Base-by-base conservation (phyloP, 2,113 vertebrate genomes). In the Tylochromis polylepis region DNA sequence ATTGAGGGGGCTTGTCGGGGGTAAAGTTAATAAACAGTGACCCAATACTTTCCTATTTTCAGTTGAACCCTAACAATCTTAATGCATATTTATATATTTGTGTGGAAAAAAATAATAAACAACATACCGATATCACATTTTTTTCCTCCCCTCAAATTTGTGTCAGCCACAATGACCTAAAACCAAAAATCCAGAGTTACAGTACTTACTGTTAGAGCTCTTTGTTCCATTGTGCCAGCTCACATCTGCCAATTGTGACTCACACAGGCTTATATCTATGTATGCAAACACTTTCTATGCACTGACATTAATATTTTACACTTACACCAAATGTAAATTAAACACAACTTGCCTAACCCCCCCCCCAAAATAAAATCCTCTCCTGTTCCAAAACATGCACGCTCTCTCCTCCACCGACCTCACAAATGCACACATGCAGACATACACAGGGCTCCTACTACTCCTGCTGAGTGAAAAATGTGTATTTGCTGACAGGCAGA, bases 391-490 rank as follows among this genome's bases (percentile, higher is more conserved):
- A 90, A 91, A 83, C 57, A 82, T 27, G 29, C 51, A 82, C 67
- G 36, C 18, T 31, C 82, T 86, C 57, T 29, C 41, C 38, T 89
- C 77, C 58, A 62, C 43, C 49, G 46, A 57, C 59, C 72, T 34
- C 72, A 8, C 70, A 77, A 77, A 77, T 51, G 7, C 78, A 56
- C 62, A 75, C 78, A 82, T 75, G 49, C 58, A 96, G 96, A 95
- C 82, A 87, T 36, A 85, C 77, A 62, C 89, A 79, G 78, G 96
- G 96, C 94, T 96, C 96, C 96, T 93, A 96, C 96, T 97, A 94
- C 87, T 95, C 96, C 96, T 96, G 96, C 96, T 97, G 97, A 96
- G 97, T 97, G 97, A 98, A 97, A 97, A 97, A 98, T 97, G 96
- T 96, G 96, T 97, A 97, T 97, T 97, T 97, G 96, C 97, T 95